These are phyloP conservation scores for Morus bassanus DNA, from an alignment of 2,797 vertebrate genomes.

Conservation along the genomic window DNA sequence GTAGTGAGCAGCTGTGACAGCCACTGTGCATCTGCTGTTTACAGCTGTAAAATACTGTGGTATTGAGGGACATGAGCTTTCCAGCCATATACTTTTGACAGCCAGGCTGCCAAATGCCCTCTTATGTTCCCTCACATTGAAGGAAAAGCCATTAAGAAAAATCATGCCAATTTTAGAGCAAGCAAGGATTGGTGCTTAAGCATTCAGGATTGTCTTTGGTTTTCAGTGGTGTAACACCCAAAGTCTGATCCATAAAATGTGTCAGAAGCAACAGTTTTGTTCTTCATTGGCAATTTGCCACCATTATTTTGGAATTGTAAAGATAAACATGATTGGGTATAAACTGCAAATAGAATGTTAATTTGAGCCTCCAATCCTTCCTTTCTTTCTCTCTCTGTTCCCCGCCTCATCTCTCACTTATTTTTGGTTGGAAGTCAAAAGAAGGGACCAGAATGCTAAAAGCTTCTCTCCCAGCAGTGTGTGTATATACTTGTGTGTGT, in stretches of 20 bases:
- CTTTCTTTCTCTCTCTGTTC: background rate
- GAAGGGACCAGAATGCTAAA: slow-evolving; percentile 23
- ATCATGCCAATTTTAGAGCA: background rate
- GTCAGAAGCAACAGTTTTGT: background rate
- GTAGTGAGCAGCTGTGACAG: background rate
- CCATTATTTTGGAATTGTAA: background rate
- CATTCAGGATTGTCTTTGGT: background rate
- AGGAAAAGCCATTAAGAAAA: background rate
- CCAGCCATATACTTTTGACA: background rate
- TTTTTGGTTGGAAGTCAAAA: slow-evolving; percentile 23
- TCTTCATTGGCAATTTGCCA: background rate
- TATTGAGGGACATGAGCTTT: background rate
- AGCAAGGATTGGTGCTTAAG: background rate
- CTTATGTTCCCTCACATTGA: background rate
- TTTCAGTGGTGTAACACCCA: background rate
- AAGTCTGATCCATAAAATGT: background rate
- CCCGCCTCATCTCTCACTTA: background rate
- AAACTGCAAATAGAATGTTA: background rate
- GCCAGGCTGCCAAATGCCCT: background rate
- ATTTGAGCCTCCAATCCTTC: background rate
- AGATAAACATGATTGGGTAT: background rate
- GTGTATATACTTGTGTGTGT: background rate
- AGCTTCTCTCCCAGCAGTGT: slow-evolving; percentile 44
- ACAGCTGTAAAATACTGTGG: background rate
- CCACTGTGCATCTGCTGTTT: background rate